Evolutionary conservation across 2,797 vertebrate genomes (phyloP).

Genomic region (Rhinella marina): DNA sequence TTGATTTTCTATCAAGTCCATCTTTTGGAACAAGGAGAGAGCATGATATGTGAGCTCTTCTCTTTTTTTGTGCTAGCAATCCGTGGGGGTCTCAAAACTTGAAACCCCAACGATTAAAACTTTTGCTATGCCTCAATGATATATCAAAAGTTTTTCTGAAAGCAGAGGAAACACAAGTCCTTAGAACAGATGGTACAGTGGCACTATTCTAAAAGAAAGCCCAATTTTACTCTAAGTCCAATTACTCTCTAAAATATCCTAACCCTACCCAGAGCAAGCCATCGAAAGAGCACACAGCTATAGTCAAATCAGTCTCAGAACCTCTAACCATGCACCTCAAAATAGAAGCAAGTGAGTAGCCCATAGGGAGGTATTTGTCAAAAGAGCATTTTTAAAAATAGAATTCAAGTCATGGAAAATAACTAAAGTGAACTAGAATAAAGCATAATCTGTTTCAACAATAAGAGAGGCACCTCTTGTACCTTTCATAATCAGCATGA

Average conservation of each 20-base stretch:
- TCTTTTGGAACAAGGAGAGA: no score
- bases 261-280: no score
- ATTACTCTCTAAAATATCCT: no score
- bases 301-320: not conserved
- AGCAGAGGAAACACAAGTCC: not conserved
- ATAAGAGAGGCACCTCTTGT: not conserved
- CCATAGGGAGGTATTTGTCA: constrained; percentile 5
- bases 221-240: not conserved
- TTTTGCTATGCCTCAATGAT: no score
- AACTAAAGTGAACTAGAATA: not conserved
- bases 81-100: no score
- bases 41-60: no score
- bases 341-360: not conserved
- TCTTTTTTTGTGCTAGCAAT: no score
- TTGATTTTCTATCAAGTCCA: no score
- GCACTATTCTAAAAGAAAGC: not conserved
- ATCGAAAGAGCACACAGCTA: not conserved
- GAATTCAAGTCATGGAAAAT: constrained; percentile 9
- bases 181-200: not conserved
- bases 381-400: not conserved
- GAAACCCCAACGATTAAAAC: no score
- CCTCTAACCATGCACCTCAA: not conserved
- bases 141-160: no score
- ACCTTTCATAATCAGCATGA: not conserved
- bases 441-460: not conserved